A percentile compares a stretch with the other conserved stretches of the same genome.
These are phyloP conservation scores for Melanchra persicariae DNA, from an alignment of 2,888 invertebrate species.

Conservation along the genomic window DNA sequence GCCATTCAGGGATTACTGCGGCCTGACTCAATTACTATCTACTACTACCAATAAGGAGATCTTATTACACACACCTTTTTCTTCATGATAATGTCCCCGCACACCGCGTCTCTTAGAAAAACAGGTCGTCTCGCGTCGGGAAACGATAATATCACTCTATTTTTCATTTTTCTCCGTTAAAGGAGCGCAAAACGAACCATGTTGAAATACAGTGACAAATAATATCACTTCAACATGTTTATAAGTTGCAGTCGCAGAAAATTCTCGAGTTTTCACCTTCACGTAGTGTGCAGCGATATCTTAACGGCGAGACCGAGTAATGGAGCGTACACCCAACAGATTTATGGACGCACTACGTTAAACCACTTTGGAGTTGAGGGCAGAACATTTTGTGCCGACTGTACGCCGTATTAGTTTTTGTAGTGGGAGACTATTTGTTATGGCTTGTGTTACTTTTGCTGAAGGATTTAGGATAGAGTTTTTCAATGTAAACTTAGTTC, in stretches of 20 bases:
- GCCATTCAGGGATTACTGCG: constrained; percentile 50
- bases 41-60: constrained; percentile 37
- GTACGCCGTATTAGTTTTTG: constrained; percentile 61
- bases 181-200: constrained; percentile 35
- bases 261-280: constrained; percentile 66
- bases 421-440: constrained; percentile 52
- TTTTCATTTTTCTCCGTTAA: constrained; percentile 52
- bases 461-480: constrained; percentile 19
- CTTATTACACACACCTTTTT: constrained; percentile 47
- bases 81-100: constrained; percentile 17
- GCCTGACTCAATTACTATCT: constrained; percentile 38
- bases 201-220: constrained; percentile 67
- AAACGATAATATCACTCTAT: constrained; percentile 45
- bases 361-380: constrained; percentile 64
- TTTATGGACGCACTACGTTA: constrained; percentile 72
- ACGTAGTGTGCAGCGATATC: constrained; percentile 56
- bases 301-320: constrained; percentile 71
- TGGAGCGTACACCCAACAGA: constrained; percentile 75
- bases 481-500: background rate
- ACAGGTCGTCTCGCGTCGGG: constrained; percentile 14
- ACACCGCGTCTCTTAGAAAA: constrained; percentile 33
- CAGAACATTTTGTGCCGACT: constrained; percentile 64
- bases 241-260: constrained; percentile 65
- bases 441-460: constrained; percentile 16
- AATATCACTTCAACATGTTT: constrained; percentile 65